phyloP scores from a whole-genome alignment of 1,140 invertebrate genomes.

The Bombus huntii region DNA sequence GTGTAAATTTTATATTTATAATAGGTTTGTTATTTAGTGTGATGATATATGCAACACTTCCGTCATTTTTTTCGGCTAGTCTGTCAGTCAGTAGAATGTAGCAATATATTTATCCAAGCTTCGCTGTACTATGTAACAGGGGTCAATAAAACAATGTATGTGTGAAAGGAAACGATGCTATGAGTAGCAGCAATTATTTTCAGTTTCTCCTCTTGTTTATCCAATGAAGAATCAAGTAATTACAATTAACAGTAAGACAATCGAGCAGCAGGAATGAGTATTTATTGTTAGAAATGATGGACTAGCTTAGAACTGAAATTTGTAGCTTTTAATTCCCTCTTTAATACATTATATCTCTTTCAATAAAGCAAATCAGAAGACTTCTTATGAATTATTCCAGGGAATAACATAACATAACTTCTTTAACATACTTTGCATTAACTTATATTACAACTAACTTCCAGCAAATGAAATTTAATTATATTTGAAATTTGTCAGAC shows the following conservation, averaged over 20 bases:
- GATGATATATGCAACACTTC: too few relatives aligned
- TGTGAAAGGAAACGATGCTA: background rate
- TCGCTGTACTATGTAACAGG: background rate
- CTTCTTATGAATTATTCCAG: background rate
- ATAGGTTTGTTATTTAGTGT: background rate
- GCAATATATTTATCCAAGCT: background rate
- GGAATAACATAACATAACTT: background rate
- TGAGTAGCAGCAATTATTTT: conserved; percentile 1
- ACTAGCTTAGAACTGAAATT: background rate
- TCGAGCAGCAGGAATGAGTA: background rate
- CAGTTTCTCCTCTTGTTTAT: background rate
- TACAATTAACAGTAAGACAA: conserved; percentile 23
- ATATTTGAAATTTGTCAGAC: background rate
- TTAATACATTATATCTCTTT: background rate
- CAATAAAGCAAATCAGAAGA: background rate
- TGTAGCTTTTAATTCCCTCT: background rate
- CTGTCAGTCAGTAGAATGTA: background rate
- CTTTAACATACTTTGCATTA: background rate
- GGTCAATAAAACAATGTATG: conserved; percentile 18
- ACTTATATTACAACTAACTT: background rate
- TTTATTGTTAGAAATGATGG: background rate
- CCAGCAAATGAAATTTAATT: background rate
- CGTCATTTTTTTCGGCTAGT: background rate
- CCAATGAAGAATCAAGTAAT: conserved; percentile 25
- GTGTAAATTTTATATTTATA: background rate